Percentiles rank a stretch among this genome's conserved stretches.
These are phyloP conservation scores for Lithobates sylvaticus DNA, from an alignment of 2,797 vertebrate species.

Conservation along the genomic window DNA sequence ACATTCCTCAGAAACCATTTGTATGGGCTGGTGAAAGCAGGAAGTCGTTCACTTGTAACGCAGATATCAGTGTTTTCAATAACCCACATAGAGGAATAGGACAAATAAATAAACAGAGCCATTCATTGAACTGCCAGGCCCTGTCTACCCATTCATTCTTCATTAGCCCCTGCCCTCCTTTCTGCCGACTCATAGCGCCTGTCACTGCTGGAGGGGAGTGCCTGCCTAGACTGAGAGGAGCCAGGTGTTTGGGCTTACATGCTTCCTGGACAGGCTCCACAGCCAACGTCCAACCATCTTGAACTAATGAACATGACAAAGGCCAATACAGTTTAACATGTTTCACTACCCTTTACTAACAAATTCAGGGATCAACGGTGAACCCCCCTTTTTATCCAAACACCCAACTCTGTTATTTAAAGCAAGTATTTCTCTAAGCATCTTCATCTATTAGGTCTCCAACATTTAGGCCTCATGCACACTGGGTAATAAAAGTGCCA, in stretches of 20 bases:
- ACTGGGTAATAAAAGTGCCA: no score
- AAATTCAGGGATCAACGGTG: neutral
- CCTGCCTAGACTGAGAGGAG: conserved; percentile 53
- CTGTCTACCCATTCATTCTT: conserved; percentile 35
- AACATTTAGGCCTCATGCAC: no score
- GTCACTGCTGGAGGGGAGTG: conserved; percentile 34
- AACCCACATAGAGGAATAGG: conserved; percentile 16
- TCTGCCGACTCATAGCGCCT: neutral
- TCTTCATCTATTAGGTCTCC: neutral
- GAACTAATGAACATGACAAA: conserved; percentile 34
- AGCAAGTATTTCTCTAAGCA: neutral
- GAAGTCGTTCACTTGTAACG: conserved; percentile 43
- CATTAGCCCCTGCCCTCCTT: neutral
- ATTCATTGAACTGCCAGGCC: conserved; percentile 1
- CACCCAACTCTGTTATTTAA: neutral
- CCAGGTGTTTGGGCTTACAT: conserved; percentile 41
- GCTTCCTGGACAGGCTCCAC: conserved; percentile 14
- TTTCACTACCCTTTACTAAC: neutral
- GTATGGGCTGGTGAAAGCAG: conserved; percentile 23
- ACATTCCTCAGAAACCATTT: conserved; percentile 10
- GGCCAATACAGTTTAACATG: neutral
- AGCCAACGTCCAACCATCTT: conserved; percentile 4
- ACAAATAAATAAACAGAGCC: conserved; percentile 40
- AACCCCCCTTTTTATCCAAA: neutral
- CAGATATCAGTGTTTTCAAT: conserved; percentile 23